These are phyloP conservation scores for Antrozous pallidus DNA, from an alignment of 2,797 vertebrate species.

Conservation along the genomic window DNA sequence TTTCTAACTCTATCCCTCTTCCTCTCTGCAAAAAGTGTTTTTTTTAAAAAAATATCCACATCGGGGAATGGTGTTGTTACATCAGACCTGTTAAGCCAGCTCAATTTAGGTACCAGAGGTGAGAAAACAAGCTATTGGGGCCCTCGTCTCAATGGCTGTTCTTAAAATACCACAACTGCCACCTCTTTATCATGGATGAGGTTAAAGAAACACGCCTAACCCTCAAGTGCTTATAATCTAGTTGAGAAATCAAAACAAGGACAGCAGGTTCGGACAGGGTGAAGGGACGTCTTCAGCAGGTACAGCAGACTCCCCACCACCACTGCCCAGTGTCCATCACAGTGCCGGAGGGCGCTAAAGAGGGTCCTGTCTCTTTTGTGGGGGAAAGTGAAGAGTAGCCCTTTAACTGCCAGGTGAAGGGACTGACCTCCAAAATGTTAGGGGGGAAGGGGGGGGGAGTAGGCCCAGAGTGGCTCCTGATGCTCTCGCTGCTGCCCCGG, in stretches of 20 bases:
- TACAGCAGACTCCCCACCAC: not conserved
- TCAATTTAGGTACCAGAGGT: not conserved
- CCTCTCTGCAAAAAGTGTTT: no score
- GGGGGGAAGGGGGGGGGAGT: rapidly evolving
- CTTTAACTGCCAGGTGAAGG: not conserved
- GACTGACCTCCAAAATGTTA: no score
- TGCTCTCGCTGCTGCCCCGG: rapidly evolving
- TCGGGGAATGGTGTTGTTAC: not conserved
- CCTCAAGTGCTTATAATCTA: not conserved
- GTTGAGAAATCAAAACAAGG: not conserved
- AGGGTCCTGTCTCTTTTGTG: not conserved
- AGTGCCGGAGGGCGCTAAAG: rapidly evolving
- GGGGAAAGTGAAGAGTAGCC: not conserved
- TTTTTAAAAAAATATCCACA: no score
- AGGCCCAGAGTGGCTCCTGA: not conserved
- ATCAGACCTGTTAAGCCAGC: not conserved
- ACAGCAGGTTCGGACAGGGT: not conserved
- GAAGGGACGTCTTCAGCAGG: no score
- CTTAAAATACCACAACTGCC: not conserved
- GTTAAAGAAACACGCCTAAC: not conserved
- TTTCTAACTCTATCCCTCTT: no score
- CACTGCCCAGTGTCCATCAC: not conserved
- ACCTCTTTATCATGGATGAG: not conserved
- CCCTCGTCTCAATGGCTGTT: not conserved
- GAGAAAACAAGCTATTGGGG: not conserved